phyloP scores from a whole-genome alignment of 2,888 invertebrate genomes.

The Euphydryas editha region DNA sequence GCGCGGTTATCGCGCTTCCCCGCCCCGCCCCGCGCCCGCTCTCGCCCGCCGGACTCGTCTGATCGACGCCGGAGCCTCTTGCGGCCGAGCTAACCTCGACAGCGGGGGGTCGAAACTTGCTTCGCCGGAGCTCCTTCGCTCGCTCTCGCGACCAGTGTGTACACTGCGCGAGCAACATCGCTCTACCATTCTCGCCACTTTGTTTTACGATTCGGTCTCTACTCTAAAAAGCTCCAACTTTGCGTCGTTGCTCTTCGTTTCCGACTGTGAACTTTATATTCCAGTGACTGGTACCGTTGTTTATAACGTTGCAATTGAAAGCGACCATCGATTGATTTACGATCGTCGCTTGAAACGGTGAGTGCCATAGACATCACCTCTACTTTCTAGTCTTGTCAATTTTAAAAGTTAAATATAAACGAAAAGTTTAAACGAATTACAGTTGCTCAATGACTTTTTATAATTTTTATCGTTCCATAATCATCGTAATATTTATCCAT shows the following conservation, averaged over 20 bases:
- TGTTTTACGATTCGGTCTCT: conserved; percentile 65
- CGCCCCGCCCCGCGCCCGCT: conserved; percentile 49
- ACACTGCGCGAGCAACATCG: conserved; percentile 56
- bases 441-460: conserved; percentile 37
- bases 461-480: conserved; percentile 31
- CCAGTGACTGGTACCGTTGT: conserved; percentile 60
- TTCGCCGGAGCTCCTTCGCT: conserved; percentile 36
- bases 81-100: conserved; percentile 78
- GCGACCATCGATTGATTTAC: conserved; percentile 66
- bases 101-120: conserved; percentile 77
- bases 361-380: conserved; percentile 47
- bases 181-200: conserved; percentile 49
- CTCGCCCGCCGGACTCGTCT: conserved; percentile 67
- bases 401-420: conserved; percentile 42
- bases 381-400: conserved; percentile 46
- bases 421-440: conserved; percentile 9
- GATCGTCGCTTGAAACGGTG: conserved; percentile 69
- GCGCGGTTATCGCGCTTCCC: conserved; percentile 76
- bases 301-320: conserved; percentile 57
- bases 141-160: conserved; percentile 53
- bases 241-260: conserved; percentile 61
- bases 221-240: conserved; percentile 69
- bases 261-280: conserved; percentile 59
- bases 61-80: conserved; percentile 76
- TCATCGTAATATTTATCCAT: conserved; percentile 2